Evolutionary conservation across 2,113 vertebrate species (phyloP), one percentile per base, ranked within the genome.

Genomic region (Bombycilla garrulus): DNA sequence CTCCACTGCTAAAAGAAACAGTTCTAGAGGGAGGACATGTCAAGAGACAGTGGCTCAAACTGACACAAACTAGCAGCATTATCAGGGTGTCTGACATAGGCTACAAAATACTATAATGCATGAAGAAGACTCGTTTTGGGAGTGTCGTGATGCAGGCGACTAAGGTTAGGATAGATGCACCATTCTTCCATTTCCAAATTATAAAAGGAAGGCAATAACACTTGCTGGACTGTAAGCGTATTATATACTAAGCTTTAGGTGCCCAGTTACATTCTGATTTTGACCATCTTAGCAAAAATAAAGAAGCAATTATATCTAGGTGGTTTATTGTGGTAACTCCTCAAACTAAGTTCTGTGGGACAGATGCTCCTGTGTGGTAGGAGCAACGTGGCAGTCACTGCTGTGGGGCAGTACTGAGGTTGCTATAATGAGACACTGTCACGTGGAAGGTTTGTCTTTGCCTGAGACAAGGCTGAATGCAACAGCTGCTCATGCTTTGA

Each of bases 331-430:
- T 4, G 47, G 36, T 57, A 19, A n/a, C 11, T 45, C 51, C 25
- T 60, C 76, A 56, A 35, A 25, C 19, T 15, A 10, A 26, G 15
- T 25, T 72, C 38, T 53, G 28, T 45, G 25, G 36, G 6, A n/a
- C 2, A 15, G 48, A 11, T 31, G 44, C 14, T 58, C 40, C 53
- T 11, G 0, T 5, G 44, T 12, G 67, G 23, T 4, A 64, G 29
- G 36, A 87, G 29, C 11, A 13, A 12, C 0, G 0, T 19, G 20
- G 2, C 56, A 40, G 28, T 13, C 12, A 24, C 65, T 2, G 2
- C 58, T 28, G 28, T 11, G 24, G 38, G 79, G 26, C 25, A 21
- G 23, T 13, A 33, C 47, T 60, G 47, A 58, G 38, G n/a, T 10
- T 45, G 42, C 70, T 85, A 0, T 18, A 40, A 28, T 6, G n/a